These are phyloP conservation scores for Melieria picta DNA, from an alignment of 2,888 invertebrate species.

Conservation along the genomic window DNA sequence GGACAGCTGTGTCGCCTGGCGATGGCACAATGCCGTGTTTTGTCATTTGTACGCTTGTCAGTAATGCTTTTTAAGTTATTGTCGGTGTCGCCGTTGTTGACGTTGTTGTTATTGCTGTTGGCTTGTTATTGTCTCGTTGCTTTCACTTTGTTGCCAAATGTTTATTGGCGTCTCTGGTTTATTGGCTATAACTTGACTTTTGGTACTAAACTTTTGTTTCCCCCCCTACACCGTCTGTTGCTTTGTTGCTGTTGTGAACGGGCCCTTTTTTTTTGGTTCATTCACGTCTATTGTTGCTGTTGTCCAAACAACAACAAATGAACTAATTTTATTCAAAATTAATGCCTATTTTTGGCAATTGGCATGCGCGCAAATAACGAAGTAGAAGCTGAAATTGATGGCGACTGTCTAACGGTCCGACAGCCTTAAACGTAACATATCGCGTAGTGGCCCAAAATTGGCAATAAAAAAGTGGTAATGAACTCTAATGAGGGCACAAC, in stretches of 20 bases:
- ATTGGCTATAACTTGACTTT: too few species aligned
- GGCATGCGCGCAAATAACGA: not conserved
- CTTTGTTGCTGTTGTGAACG: too few species aligned
- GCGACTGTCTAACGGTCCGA: slow-evolving; percentile 2
- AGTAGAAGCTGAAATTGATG: not conserved
- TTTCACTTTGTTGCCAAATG: slow-evolving; percentile 21
- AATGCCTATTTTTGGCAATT: not conserved
- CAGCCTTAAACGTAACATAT: not conserved
- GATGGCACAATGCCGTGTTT: slow-evolving; percentile 3
- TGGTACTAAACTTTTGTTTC: too few species aligned
- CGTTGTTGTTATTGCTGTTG: slow-evolving; percentile 14
- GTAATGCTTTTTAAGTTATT: slow-evolving; percentile 21
- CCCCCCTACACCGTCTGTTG: too few species aligned
- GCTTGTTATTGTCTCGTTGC: too few species aligned
- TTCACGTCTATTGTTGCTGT: not conserved
- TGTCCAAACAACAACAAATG: not conserved
- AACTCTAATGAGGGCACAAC: slow-evolving; percentile 17
- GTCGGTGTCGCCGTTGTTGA: slow-evolving; percentile 14
- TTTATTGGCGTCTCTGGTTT: not conserved
- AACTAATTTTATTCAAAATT: not conserved
- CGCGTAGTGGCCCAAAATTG: not conserved
- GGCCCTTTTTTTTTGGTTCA: not conserved
- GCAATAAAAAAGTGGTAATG: slow-evolving; percentile 23
- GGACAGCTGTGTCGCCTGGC: not conserved
- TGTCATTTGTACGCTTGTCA: slow-evolving; percentile 7